phyloP scores from a whole-genome alignment of 1,140 invertebrate genomes.

The Penaeus japonicus region DNA sequence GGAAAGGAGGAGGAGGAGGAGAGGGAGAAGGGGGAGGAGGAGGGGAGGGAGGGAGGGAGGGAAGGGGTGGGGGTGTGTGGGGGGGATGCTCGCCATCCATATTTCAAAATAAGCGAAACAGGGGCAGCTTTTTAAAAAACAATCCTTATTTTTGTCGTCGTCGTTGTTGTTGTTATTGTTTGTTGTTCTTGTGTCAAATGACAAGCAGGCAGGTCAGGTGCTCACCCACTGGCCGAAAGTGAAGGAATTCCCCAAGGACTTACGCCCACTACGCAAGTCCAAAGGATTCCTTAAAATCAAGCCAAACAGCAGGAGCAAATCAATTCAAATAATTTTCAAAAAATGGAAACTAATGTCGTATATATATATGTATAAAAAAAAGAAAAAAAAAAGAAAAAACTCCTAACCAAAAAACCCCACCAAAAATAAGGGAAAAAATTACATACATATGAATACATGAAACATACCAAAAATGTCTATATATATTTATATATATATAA shows the following conservation, averaged over 20 bases:
- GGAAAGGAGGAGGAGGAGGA: not conserved
- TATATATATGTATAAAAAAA: not conserved
- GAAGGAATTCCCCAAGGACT: slow-evolving; percentile 47
- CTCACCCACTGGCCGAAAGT: slow-evolving; percentile 43
- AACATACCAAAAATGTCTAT: slow-evolving; percentile 14
- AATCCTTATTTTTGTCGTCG: no score
- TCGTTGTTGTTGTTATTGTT: no score
- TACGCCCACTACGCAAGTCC: slow-evolving; percentile 29
- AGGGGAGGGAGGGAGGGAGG: not conserved
- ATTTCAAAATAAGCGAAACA: slow-evolving; percentile 51
- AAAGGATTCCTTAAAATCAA: slow-evolving; percentile 42
- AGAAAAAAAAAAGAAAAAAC: no score
- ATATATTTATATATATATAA: not conserved
- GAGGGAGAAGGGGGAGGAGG: not conserved
- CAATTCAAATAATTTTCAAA: not conserved
- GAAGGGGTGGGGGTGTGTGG: not conserved
- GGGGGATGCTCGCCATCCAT: slow-evolving; percentile 50
- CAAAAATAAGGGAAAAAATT: not conserved
- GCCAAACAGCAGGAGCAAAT: slow-evolving; percentile 36
- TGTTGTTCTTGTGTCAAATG: no score
- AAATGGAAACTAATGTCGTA: slow-evolving; percentile 14
- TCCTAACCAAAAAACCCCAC: no score
- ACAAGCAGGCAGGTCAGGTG: slow-evolving; percentile 36
- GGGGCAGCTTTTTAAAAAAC: slow-evolving; percentile 36
- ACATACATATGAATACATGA: slow-evolving; percentile 10